phyloP scores from a whole-genome alignment of 2,113 vertebrate species.

The Hyla sarda region DNA sequence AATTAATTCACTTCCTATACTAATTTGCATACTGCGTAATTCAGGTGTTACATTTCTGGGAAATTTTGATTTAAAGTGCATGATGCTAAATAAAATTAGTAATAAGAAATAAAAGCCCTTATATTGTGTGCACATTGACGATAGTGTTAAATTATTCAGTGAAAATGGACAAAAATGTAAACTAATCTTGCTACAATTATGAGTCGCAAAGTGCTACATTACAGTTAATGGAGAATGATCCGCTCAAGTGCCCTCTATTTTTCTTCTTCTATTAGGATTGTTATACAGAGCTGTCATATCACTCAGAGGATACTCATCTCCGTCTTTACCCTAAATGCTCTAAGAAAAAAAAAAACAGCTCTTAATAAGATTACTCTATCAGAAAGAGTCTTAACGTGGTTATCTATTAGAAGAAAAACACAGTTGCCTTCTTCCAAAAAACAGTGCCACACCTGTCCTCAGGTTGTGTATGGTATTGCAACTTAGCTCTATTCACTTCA shows the following conservation, averaged over 20 bases:
- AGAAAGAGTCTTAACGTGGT: no score
- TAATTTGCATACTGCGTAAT: neutral
- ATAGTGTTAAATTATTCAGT: constrained; percentile 39
- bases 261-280: neutral
- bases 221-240: neutral
- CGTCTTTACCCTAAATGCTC: neutral
- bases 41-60: constrained; percentile 27
- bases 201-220: neutral
- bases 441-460: no score
- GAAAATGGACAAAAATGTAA: constrained; percentile 1
- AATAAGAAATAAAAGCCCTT: neutral
- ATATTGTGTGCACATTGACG: neutral
- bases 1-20: neutral
- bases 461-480: no score
- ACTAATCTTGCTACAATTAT: neutral
- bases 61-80: neutral
- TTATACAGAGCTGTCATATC: neutral
- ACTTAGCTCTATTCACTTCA: no score
- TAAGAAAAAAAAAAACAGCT: neutral
- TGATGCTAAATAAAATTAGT: neutral
- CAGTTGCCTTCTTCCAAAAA: no score
- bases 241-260: neutral
- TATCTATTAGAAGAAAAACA: no score
- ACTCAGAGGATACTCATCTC: neutral
- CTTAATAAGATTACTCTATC: no score